phyloP scores from a whole-genome alignment of 1,140 invertebrate species.

The Zaprionus davidi region DNA sequence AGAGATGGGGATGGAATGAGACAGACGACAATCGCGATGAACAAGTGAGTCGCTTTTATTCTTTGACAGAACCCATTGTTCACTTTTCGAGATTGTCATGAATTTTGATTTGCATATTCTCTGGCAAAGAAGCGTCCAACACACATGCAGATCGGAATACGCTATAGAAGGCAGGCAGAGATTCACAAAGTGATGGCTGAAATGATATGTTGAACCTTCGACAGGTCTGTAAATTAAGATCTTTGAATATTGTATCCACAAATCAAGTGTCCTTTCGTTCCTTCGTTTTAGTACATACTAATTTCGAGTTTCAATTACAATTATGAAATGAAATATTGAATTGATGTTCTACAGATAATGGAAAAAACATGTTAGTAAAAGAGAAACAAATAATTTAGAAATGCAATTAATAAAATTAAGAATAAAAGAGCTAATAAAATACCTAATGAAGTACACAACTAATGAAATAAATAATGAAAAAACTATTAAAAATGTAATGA shows the following conservation, averaged over 20 bases:
- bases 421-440: not conserved
- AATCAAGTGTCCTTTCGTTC: no score
- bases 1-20: not conserved
- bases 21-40: conserved; percentile 9
- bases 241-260: not conserved
- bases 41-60: conserved; percentile 20
- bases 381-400: not conserved
- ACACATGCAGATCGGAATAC: not conserved
- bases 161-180: not conserved
- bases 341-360: not conserved
- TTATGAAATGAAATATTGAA: not conserved
- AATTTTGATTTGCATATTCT: conserved; percentile 28
- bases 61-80: conserved; percentile 37
- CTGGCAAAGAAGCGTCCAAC: conserved; percentile 2
- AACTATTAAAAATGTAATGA: not conserved
- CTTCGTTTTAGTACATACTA: no score
- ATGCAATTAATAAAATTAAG: not conserved
- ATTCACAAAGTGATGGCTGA: not conserved
- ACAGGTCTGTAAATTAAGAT: not conserved
- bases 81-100: conserved; percentile 16
- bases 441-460: not conserved
- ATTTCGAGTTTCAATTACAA: no score
- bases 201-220: not conserved
- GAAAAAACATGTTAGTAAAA: not conserved
- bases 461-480: not conserved